phyloP scores from a whole-genome alignment of 1,140 invertebrate genomes.

The Drosophila suzukii region DNA sequence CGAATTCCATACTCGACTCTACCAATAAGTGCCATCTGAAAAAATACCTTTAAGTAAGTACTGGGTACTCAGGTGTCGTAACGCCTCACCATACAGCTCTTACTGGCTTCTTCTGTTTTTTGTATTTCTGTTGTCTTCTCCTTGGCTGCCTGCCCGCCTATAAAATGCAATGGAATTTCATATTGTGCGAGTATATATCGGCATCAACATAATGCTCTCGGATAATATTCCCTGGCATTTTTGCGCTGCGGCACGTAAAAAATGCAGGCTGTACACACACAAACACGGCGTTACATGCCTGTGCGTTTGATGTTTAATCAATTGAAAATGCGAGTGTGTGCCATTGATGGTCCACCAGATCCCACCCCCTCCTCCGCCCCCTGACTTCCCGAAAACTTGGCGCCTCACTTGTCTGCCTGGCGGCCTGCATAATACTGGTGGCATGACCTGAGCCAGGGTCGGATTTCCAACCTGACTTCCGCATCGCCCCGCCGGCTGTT shows the following conservation, averaged over 20 bases:
- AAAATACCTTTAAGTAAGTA: background rate
- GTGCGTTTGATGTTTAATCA: slow-evolving; percentile 74
- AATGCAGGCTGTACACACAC: slow-evolving; percentile 60
- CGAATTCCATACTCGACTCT: no score
- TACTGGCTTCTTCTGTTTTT: slow-evolving; percentile 10
- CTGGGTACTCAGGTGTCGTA: background rate
- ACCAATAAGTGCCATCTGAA: no score
- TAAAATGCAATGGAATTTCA: slow-evolving; percentile 83
- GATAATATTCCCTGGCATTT: slow-evolving; percentile 76
- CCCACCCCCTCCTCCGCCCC: background rate
- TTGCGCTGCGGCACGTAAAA: slow-evolving; percentile 75
- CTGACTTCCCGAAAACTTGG: slow-evolving; percentile 10
- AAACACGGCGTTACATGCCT: slow-evolving; percentile 8
- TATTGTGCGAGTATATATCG: slow-evolving; percentile 65
- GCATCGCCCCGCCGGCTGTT: slow-evolving; percentile 61
- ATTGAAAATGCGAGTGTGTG: slow-evolving; percentile 69
- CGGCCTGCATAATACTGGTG: slow-evolving; percentile 29
- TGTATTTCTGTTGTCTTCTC: slow-evolving; percentile 26
- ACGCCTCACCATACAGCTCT: no score
- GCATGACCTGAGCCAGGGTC: slow-evolving; percentile 27
- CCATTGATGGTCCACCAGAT: slow-evolving; percentile 42
- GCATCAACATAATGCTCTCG: slow-evolving; percentile 66
- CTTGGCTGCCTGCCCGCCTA: slow-evolving; percentile 47
- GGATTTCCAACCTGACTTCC: slow-evolving; percentile 53
- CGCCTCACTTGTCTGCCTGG: slow-evolving; percentile 51